phyloP scores from a whole-genome alignment of 2,113 vertebrate species.

The Phylloscopus whistleri region DNA sequence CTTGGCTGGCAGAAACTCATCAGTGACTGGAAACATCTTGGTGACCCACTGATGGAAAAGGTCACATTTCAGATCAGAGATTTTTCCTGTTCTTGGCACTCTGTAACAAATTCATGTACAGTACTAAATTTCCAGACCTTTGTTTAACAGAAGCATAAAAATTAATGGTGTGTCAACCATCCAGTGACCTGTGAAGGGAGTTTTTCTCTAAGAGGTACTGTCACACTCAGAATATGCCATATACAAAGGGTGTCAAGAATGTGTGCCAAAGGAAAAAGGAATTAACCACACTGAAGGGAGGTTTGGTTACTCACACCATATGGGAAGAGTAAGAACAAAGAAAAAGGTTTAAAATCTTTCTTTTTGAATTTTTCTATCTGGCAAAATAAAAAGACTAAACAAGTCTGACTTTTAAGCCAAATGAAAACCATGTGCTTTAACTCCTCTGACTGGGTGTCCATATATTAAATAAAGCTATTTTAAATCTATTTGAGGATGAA shows the following conservation, averaged over 20 bases:
- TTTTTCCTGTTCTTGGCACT: constrained; percentile 24
- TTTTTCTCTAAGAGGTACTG: background rate
- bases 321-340: constrained; percentile 26
- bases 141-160: constrained; percentile 53
- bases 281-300: constrained; percentile 5
- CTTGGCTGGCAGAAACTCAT: background rate
- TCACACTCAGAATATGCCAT: background rate
- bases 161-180: constrained; percentile 44
- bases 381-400: constrained; percentile 52
- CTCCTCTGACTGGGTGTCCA: background rate
- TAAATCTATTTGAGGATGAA: background rate
- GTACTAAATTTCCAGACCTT: constrained; percentile 42
- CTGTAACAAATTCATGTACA: constrained; percentile 23
- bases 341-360: background rate
- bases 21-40: constrained; percentile 23
- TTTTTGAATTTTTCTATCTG: constrained; percentile 26
- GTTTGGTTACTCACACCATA: constrained; percentile 14
- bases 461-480: background rate
- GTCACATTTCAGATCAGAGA: constrained; percentile 23
- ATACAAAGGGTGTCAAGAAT: background rate
- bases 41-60: constrained; percentile 12
- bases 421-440: constrained; percentile 21
- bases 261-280: constrained; percentile 30
- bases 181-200: constrained; percentile 43
- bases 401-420: constrained; percentile 45